Evolutionary conservation across 1,140 invertebrate species (phyloP).

Genomic region (Leptinotarsa undecemlineata): DNA sequence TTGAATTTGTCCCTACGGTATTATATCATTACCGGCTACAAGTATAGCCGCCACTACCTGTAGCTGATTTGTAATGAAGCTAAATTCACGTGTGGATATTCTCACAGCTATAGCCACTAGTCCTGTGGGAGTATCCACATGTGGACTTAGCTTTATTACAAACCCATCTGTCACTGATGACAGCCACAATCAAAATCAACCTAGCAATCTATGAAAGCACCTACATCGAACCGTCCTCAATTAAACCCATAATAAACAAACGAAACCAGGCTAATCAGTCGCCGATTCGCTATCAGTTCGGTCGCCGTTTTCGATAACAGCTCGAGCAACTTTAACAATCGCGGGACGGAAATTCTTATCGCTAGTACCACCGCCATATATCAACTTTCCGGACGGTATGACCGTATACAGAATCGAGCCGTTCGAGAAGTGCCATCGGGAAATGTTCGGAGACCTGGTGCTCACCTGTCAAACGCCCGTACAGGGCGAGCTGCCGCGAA

Average conservation of each 20-base stretch:
- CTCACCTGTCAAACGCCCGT: constrained; percentile 37
- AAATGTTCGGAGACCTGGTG: constrained; percentile 48
- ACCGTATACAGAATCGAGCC: constrained; percentile 37
- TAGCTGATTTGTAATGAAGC: too few relatives aligned
- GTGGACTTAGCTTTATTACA: background rate
- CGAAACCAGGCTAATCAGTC: background rate
- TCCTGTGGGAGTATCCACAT: too few relatives aligned
- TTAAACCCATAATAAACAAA: background rate
- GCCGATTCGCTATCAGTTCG: constrained; percentile 1
- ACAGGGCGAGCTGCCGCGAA: background rate
- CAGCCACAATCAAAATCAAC: background rate
- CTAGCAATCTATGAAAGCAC: background rate
- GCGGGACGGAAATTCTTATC: constrained; percentile 28
- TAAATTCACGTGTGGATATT: too few relatives aligned
- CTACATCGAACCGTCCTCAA: background rate
- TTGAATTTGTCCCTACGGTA: too few relatives aligned
- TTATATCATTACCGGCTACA: too few relatives aligned
- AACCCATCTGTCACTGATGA: background rate
- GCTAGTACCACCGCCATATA: constrained; percentile 7
- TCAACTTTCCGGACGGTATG: constrained; percentile 13
- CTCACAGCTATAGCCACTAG: too few relatives aligned
- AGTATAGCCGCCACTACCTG: too few relatives aligned
- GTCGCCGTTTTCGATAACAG: background rate
- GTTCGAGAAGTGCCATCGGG: constrained; percentile 44
- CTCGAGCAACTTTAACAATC: background rate